These are phyloP conservation scores for Python bivittatus DNA, from an alignment of 2,113 vertebrate species.

Conservation along the genomic window DNA sequence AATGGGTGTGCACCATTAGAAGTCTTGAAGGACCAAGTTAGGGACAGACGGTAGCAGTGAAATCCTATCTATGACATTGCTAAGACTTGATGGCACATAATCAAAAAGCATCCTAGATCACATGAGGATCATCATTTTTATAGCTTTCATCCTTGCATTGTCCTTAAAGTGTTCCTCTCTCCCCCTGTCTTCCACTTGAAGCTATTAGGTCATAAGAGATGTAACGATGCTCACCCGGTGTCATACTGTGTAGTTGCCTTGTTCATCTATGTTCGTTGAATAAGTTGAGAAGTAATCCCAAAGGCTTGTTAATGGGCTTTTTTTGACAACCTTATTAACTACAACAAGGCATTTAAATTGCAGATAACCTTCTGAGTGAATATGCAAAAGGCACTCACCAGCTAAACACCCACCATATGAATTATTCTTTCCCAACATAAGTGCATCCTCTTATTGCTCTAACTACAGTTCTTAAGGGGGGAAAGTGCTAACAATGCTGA, in stretches of 20 bases:
- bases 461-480: constrained; percentile 17
- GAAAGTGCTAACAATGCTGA: neutral
- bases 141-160: constrained; percentile 1
- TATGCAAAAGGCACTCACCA: constrained; percentile 67
- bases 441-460: constrained; percentile 18
- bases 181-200: constrained; percentile 17
- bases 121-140: constrained; percentile 5
- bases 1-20: neutral
- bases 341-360: constrained; percentile 73
- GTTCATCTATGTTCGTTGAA: constrained; percentile 46
- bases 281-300: constrained; percentile 66
- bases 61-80: neutral
- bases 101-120: neutral
- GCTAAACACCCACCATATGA: constrained; percentile 34
- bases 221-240: constrained; percentile 41
- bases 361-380: constrained; percentile 66
- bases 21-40: neutral
- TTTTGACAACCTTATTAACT: constrained; percentile 71
- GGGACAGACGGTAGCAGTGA: neutral
- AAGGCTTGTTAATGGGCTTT: constrained; percentile 61
- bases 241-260: constrained; percentile 49
- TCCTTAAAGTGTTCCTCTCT: constrained; percentile 41
- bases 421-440: constrained; percentile 12
- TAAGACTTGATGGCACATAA: neutral
- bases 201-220: constrained; percentile 38